Evolutionary conservation across 2,888 invertebrate genomes (phyloP).

Genomic region (Seira sanloemensis): DNA sequence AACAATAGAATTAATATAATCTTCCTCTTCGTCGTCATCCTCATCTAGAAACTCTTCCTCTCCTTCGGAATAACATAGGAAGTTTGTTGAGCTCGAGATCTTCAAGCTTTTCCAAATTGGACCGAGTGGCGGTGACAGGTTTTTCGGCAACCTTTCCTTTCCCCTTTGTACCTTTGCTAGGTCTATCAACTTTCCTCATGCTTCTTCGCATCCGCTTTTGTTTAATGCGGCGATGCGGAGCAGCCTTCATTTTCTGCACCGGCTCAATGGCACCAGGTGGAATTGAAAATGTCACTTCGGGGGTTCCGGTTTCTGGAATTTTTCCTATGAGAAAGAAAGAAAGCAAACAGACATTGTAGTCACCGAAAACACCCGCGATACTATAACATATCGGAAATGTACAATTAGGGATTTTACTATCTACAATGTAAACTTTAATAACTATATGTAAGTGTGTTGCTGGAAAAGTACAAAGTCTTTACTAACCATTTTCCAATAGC

Average conservation of each 20-base stretch:
- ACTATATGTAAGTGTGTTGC: too few relatives aligned
- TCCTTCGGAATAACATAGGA: constrained; percentile 13
- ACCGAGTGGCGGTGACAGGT: not conserved
- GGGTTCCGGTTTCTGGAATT: constrained; percentile 51
- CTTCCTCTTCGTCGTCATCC: constrained; percentile 43
- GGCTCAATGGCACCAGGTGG: constrained; percentile 59
- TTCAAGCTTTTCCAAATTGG: constrained; percentile 25
- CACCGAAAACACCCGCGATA: too few relatives aligned
- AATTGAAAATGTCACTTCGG: constrained; percentile 47
- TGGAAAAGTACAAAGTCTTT: not conserved
- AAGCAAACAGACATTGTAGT: too few relatives aligned
- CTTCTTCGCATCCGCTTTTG: constrained; percentile 36
- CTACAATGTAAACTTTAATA: too few relatives aligned
- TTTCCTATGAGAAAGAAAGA: too few relatives aligned
- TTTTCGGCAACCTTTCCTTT: not conserved
- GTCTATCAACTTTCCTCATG: constrained; percentile 1
- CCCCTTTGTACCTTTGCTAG: not conserved
- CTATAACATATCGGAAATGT: too few relatives aligned
- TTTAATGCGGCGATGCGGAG: constrained; percentile 32
- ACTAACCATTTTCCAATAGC: constrained; percentile 62
- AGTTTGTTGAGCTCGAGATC: constrained; percentile 47
- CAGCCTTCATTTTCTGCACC: constrained; percentile 41
- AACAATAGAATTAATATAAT: constrained; percentile 19
- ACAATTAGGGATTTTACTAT: too few relatives aligned
- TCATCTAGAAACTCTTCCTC: constrained; percentile 53